Conservation (phyloP, 1,140 invertebrate genomes). For the Rhopalosiphum padi region DNA sequence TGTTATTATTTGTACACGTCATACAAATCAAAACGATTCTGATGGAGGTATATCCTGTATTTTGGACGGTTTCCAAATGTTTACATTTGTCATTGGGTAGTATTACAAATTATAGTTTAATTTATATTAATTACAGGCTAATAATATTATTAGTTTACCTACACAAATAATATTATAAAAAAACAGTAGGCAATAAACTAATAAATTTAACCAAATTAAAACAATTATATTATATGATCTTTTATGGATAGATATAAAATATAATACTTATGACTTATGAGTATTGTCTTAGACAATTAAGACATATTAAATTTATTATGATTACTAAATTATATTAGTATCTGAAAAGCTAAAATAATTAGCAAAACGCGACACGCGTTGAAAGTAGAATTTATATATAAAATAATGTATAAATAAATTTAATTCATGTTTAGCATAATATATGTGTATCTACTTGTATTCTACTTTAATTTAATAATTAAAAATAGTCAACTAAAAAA, state of each 20-base stretch:
- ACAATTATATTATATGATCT: neutral
- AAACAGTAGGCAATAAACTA: neutral
- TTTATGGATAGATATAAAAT: neutral
- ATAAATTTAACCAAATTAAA: neutral
- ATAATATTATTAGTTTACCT: neutral
- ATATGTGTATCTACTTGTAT: no score
- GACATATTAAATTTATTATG: neutral
- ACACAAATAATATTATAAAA: neutral
- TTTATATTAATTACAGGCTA: neutral
- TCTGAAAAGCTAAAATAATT: neutral
- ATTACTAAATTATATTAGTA: neutral
- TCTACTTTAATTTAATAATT: no score
- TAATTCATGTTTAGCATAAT: neutral
- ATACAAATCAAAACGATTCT: slow-evolving; percentile 4
- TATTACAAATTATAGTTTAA: neutral
- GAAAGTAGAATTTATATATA: no score
- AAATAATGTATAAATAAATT: neutral
- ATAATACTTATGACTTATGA: neutral
- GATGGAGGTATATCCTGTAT: neutral
- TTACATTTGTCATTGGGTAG: neutral
- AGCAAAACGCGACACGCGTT: no score
- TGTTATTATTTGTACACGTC: neutral
- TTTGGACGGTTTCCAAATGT: neutral
- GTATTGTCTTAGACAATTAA: neutral
- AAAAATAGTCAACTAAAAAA: no score